phyloP scores from a whole-genome alignment of 2,888 invertebrate genomes.

The Miltochrista miniata region DNA sequence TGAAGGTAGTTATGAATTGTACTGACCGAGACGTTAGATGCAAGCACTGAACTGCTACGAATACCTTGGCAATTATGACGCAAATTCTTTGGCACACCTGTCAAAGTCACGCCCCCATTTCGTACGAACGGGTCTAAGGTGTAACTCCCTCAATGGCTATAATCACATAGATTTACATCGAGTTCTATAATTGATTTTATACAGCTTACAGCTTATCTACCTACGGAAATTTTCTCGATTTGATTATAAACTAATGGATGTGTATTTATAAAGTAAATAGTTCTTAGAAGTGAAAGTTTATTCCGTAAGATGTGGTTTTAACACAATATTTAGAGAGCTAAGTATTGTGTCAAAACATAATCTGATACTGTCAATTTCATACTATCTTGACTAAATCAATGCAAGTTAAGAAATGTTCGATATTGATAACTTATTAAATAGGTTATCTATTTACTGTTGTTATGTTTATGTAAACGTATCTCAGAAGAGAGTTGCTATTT shows the following conservation, averaged over 20 bases:
- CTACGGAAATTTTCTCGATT: too few relatives aligned
- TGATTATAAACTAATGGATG: too few relatives aligned
- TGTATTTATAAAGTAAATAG: too few relatives aligned
- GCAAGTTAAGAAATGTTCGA: slow-evolving; percentile 1
- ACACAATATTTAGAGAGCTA: slow-evolving; percentile 10
- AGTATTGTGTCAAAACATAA: slow-evolving; percentile 1
- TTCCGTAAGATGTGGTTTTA: too few relatives aligned
- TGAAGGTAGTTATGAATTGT: slow-evolving; percentile 11
- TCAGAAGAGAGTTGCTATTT: slow-evolving; percentile 27
- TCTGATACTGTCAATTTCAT: slow-evolving; percentile 4
- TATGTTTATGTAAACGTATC: slow-evolving; percentile 38
- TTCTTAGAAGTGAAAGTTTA: slow-evolving; percentile 6
- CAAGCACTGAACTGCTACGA: slow-evolving; percentile 36
- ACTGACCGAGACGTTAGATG: slow-evolving; percentile 30
- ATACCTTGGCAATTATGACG: slow-evolving; percentile 59
- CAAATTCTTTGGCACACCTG: slow-evolving; percentile 54
- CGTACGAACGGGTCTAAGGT: slow-evolving; percentile 44
- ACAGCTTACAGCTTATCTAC: too few relatives aligned
- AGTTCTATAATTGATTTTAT: too few relatives aligned
- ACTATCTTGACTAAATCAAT: slow-evolving; percentile 9
- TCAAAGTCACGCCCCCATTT: slow-evolving; percentile 57
- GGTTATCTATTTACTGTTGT: slow-evolving; percentile 12
- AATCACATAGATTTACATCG: too few relatives aligned
- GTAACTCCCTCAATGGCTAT: slow-evolving; percentile 30
- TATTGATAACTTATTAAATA: slow-evolving; percentile 15